phyloP scores from a whole-genome alignment of 1,140 invertebrate genomes.

The Aphaenogaster ashmeadi region DNA sequence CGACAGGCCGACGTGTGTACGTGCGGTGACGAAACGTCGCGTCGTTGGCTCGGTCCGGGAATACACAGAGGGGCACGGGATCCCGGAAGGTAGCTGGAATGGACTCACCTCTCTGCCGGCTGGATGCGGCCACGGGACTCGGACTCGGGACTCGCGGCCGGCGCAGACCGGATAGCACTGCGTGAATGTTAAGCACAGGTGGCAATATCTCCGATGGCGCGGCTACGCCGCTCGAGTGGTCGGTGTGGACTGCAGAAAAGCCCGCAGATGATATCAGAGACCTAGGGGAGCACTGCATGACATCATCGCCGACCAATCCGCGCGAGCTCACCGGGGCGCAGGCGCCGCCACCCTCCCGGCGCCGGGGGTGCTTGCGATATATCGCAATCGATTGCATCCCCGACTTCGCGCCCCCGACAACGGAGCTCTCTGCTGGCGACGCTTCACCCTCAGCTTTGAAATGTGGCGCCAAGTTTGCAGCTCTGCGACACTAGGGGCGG shows the following conservation, averaged over 20 bases:
- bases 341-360: slow-evolving; percentile 70
- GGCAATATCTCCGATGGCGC: slow-evolving; percentile 77
- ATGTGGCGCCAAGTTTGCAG: slow-evolving; percentile 74
- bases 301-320: slow-evolving; percentile 85
- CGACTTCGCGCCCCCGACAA: slow-evolving; percentile 77
- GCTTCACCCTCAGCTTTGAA: slow-evolving; percentile 68
- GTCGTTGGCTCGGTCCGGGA: slow-evolving; percentile 60
- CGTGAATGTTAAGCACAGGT: slow-evolving; percentile 69
- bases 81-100: slow-evolving; percentile 50
- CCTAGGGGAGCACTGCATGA: slow-evolving; percentile 86
- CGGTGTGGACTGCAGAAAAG: slow-evolving; percentile 86
- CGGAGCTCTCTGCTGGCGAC: slow-evolving; percentile 30
- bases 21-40: slow-evolving; percentile 56
- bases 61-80: slow-evolving; percentile 8
- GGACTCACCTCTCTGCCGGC: slow-evolving; percentile 71
- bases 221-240: slow-evolving; percentile 83
- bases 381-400: slow-evolving; percentile 85
- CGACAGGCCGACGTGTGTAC: slow-evolving; percentile 49
- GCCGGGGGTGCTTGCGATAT: slow-evolving; percentile 82
- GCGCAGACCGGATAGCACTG: slow-evolving; percentile 43
- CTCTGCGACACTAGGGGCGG: neutral
- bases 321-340: slow-evolving; percentile 64
- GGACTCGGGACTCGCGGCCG: slow-evolving; percentile 23
- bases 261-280: slow-evolving; percentile 85
- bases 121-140: slow-evolving; percentile 55